Base-by-base conservation (phyloP, 2,888 invertebrate species). In the Mythimna impura region DNA sequence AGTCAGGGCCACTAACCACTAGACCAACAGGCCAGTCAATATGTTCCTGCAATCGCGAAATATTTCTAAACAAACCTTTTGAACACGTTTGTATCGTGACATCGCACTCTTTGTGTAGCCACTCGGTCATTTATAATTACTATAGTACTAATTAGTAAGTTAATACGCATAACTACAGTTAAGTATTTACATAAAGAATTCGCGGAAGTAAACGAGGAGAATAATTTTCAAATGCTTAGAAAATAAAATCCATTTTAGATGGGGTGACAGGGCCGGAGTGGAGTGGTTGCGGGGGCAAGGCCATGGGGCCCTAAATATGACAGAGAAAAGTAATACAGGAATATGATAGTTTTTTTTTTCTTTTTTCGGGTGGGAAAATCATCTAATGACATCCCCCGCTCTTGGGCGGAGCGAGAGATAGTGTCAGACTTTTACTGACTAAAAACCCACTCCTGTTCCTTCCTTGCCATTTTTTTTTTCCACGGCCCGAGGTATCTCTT, bases 161-260 rank as follows among this genome's bases (percentile, higher is more conserved):
- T 70, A 61, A 65, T 68, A 70, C 77, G 72, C 69, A 68, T 84
- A 84, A 63, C 64, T 54, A 69, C 55, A 70, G 57, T 60, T 72
- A 72, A 84, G 36, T 69, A 47, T 47, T 20, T 12, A 58, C 30
- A 84, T 68, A 76, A 72, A 82, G 81, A 81, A 82, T 69, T 81
- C 65, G 34, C 60, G 81, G 81, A 81, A 82, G 71, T 76, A 17
- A 70, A 0, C n/a, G 22, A 71, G 43, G 7, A 68, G 70, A 70
- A 75, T 62, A 9, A 52, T 81, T 81, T 65, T 52, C 6, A 84
- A 84, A 76, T 71, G 55, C 64, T 81, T 55, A 62, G 61, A 75
- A 70, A 80, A 81, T 74, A 80, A 73, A 73, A 34, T 69, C 14
- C 25, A 55, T 60, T 30, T 34, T 61, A 25, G 14, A 60, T 68